These are phyloP conservation scores for Charina bottae DNA, from an alignment of 2,113 vertebrate species.

Conservation along the genomic window DNA sequence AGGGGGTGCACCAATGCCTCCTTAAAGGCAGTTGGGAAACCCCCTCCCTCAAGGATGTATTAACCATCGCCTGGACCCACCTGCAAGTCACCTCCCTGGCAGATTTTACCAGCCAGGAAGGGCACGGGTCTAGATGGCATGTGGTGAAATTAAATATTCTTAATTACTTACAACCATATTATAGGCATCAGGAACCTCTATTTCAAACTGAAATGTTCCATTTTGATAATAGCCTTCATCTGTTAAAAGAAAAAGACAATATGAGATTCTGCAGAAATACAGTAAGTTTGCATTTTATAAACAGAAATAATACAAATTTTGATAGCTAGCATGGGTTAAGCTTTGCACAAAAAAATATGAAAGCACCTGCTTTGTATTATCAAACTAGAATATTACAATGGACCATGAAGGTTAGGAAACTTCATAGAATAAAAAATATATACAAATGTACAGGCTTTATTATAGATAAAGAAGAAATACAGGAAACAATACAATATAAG, in stretches of 20 bases:
- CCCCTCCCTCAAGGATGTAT: no score
- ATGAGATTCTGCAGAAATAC: neutral
- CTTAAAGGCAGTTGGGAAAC: no score
- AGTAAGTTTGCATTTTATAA: neutral
- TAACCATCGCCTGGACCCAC: no score
- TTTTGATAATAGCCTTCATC: constrained; percentile 99
- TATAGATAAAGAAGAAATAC: neutral
- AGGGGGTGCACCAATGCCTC: no score
- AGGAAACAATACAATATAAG: neutral
- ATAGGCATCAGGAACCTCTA: constrained; percentile 96
- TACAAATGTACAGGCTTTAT: neutral
- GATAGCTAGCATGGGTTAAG: neutral
- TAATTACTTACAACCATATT: constrained; percentile 97
- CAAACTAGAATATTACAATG: neutral
- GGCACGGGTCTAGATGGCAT: no score
- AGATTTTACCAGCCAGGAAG: no score
- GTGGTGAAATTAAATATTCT: neutral
- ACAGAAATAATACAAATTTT: neutral
- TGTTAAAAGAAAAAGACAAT: constrained; percentile 60
- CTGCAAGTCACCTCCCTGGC: no score
- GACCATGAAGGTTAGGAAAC: neutral
- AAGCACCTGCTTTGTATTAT: neutral
- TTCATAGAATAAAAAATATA: neutral
- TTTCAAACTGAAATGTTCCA: constrained; percentile 97
- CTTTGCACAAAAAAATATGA: neutral